Base-by-base conservation (phyloP, 2,113 vertebrate species). In the Cavia porcellus region DNA sequence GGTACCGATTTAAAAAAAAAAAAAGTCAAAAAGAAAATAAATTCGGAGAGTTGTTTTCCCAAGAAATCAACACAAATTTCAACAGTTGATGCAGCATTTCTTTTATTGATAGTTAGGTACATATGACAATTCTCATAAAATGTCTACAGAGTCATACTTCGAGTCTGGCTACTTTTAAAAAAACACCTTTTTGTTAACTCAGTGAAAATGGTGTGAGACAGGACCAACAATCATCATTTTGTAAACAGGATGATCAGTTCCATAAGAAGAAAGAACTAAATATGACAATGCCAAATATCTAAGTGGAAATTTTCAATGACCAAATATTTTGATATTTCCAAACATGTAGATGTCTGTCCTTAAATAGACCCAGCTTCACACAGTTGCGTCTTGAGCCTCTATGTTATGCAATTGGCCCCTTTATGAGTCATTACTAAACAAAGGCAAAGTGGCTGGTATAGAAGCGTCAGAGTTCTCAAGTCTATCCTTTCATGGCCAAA, bases 41-140 rank as follows among this genome's bases (percentile, higher is more conserved):
- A 50, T 89, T 66, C 70, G n/a, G 72, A 93, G 32, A 86, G 38
- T 25, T 30, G 28, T 24, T 95, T 61, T 94, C 92, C 57, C 74
- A 96, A 96, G 86, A 97, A 97, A 97, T 89, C 90, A 92, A 96
- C 86, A 95, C 96, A 93, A 84, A 2, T 89, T 96, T 96, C 38
- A 38, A 96, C 20, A 86, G 70, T 89, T 72, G 91, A 89, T 92
- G 32, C 83, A 96, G 84, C 75, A 96, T 32, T 90, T 79, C 12
- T 96, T 98, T 98, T 98, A 98, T 98, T 98, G 93, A 52, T 89
- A 94, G 47, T 75, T 93, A n/a, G 62, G 68, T 47, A 95, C 83
- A 96, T 28, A 97, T 24, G n/a, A 95, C 94, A 97, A 74, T 61
- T 91, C 64, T 94, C 80, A 94, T 87, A 92, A 96, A 97, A 97